Conservation (phyloP, 35 echinoderm and acorn worm genomes). For the Ptychodera flava region DNA sequence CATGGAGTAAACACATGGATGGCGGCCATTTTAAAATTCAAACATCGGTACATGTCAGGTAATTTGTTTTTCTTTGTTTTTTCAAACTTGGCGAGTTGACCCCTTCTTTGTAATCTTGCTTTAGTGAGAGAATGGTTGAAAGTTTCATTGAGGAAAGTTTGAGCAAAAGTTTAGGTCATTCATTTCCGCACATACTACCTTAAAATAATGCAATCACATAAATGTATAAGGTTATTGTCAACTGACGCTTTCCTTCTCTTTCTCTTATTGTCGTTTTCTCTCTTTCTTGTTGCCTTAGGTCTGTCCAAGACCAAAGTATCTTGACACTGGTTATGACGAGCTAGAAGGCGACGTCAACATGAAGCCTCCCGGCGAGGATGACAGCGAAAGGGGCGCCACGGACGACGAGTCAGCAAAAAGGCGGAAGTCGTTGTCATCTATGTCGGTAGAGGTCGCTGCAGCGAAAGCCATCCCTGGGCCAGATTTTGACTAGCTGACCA, state of each 20-base stretch:
- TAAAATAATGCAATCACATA: background rate
- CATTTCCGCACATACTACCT: background rate
- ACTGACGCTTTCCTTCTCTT: too few species aligned
- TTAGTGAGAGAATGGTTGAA: background rate
- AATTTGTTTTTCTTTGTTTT: too few species aligned
- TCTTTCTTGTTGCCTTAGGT: background rate
- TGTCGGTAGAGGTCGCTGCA: background rate
- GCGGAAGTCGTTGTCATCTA: background rate
- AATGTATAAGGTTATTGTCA: background rate
- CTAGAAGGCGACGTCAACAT: background rate
- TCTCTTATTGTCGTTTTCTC: background rate
- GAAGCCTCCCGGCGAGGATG: background rate
- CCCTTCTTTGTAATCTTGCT: background rate
- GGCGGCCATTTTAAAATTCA: too few species aligned
- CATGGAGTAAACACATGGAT: too few species aligned
- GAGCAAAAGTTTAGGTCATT: background rate
- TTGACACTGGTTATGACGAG: background rate
- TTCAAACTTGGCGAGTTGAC: too few species aligned
- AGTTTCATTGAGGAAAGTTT: background rate
- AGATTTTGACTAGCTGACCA: background rate
- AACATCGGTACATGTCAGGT: too few species aligned
- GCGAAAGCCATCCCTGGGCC: background rate
- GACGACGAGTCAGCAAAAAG: background rate
- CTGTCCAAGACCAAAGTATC: background rate
- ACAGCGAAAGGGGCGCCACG: background rate